Evolutionary conservation across 2,888 invertebrate genomes (phyloP).

Genomic region (Mesorhabditis sp.): DNA sequence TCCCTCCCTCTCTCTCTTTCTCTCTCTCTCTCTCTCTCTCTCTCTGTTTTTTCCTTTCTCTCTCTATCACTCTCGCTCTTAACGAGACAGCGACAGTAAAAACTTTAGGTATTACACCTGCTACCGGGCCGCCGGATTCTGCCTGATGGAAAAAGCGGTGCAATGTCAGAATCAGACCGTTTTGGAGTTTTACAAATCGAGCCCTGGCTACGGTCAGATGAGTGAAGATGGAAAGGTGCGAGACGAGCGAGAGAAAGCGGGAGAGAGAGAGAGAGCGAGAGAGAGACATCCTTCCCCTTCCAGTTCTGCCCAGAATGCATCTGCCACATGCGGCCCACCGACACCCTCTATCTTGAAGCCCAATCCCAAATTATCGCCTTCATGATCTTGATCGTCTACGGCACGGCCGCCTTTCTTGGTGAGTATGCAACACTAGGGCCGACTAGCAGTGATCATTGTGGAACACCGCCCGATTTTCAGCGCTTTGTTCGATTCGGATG

Average conservation of each 20-base stretch:
- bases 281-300: conserved; percentile 8
- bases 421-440: neutral
- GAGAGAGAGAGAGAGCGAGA: too few species aligned
- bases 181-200: conserved; percentile 19
- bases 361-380: conserved; percentile 48
- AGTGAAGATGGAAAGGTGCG: conserved; percentile 32
- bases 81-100: too few species aligned
- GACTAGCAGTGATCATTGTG: neutral
- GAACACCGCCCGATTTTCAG: conserved; percentile 16
- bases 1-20: too few species aligned
- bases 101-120: conserved; percentile 41
- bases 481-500: conserved; percentile 42
- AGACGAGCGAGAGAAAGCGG: too few species aligned
- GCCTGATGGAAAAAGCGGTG: conserved; percentile 23
- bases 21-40: too few species aligned
- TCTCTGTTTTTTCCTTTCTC: too few species aligned
- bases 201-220: conserved; percentile 22
- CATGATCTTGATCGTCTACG: conserved; percentile 34
- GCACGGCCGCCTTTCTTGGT: conserved; percentile 35
- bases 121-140: conserved; percentile 37
- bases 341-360: conserved; percentile 38
- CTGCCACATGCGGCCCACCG: conserved; percentile 30
- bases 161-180: conserved; percentile 35
- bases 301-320: conserved; percentile 48
- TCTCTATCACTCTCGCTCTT: too few species aligned